phyloP scores from a whole-genome alignment of 2,113 vertebrate genomes.

The Antechinus stuartii region DNA sequence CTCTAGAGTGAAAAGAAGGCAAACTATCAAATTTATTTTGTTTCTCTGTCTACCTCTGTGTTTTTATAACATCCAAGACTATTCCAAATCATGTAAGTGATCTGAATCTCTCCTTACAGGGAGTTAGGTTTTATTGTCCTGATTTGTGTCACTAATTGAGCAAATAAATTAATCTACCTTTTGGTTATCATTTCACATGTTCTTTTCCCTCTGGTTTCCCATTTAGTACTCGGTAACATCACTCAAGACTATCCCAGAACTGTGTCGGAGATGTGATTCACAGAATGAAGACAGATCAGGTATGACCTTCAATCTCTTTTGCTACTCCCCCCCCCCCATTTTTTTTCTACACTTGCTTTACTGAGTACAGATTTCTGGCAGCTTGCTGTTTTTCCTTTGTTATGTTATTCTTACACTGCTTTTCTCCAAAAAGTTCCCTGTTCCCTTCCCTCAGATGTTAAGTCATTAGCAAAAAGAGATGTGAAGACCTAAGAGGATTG shows the following conservation, averaged over 20 bases:
- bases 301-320: constrained; percentile 74
- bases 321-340: background rate
- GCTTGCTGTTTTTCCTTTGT: constrained; percentile 42
- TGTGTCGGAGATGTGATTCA: constrained; percentile 93
- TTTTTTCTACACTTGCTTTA: background rate
- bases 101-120: background rate
- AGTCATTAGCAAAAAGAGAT: constrained; percentile 71
- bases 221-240: constrained; percentile 94
- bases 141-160: background rate
- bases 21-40: background rate
- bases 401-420: constrained; percentile 70
- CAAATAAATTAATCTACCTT: constrained; percentile 17
- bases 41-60: background rate
- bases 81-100: background rate
- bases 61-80: background rate
- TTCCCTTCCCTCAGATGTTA: constrained; percentile 74
- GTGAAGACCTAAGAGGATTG: constrained; percentile 76
- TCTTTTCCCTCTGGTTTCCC: constrained; percentile 62
- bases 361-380: constrained; percentile 27
- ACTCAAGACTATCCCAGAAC: constrained; percentile 95
- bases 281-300: constrained; percentile 94
- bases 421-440: constrained; percentile 65
- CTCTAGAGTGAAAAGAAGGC: background rate
- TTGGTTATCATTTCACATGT: background rate
- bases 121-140: constrained; percentile 10